Evolutionary conservation across 2,888 invertebrate genomes (phyloP), one percentile per base, ranked within the genome.

Genomic region (Ophioninae sp.): DNA sequence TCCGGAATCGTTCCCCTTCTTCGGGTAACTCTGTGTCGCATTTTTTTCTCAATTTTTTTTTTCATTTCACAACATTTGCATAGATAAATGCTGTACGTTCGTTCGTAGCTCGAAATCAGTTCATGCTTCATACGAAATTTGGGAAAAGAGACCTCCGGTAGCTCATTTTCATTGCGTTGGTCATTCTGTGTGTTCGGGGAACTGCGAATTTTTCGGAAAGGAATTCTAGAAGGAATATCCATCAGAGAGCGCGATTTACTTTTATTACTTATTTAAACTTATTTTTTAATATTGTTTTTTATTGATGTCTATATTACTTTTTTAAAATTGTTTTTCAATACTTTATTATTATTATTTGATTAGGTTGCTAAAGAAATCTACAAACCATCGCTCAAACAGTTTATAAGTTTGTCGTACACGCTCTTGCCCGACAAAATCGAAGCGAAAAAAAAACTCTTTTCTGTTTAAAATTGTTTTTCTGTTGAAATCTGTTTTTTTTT

Each of bases 71-170:
- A 84, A 44, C 13, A 84, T 81, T 84, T 75, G 10, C 83, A 78
- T 84, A 84, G 83, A 84, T 84, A 79, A n/a, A 70, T 64, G 50
- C 62, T 68, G 73, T 67, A 44, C 6, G 30, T 59, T 57, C 41
- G 79, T 82, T 70, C 30, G 30, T 17, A 59, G 44, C 13, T 37
- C 20, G 20, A 37, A 21, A 74, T 74, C 75, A 78, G 70, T 41
- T 10, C 30, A 37, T 68, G 37, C 17, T 23, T 7, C 7, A 61
- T 13, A 41, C 37, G 67, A 70, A 69, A 70, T 78, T 65, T 39
- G 50, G 57, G 37, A 23, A n/a, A 50, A 64, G 64, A 41, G 39
- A 37, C 41, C 21, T 39, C 8, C 6, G 17, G 57, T 67, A 61
- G 41, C 62, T 44, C 65, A 61, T 76, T 79, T 67, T 3, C 50